Evolutionary conservation across 2,888 invertebrate genomes (phyloP), one percentile per base, ranked within the genome.

Genomic region (Salticus scenicus): DNA sequence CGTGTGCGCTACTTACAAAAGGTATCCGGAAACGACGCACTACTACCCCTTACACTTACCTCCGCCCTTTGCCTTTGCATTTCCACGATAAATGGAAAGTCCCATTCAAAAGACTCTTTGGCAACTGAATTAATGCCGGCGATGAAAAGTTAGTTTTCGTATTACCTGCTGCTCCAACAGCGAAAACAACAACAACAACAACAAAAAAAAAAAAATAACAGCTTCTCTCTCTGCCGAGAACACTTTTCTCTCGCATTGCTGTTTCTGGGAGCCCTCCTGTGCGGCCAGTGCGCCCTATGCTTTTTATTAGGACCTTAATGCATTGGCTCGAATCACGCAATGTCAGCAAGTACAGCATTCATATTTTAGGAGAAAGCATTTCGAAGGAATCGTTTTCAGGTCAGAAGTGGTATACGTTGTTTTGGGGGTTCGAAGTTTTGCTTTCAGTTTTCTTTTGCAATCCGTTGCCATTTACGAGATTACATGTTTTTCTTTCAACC

Each of bases 141-240:
- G 79, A 80, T 80, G 79, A 80, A 80, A 80, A 80, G 72, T 80
- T 80, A 67, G 79, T 80, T 80, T 78, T 71, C 73, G 33, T 51
- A 72, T 80, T 71, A 71, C 63, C 28, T 71, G 71, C 30, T 10
- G 27, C 37, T 1, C 37, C 12, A 7, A 4, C 63, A 30, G 30
- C 63, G 17, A 66, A 66, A 51, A 51, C 27, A 12, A 5, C n/a
- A 1, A 24, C 20, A 57, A 24, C 8, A 57, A 24, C n/a, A n/a
- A n/a, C n/a, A n/a, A n/a, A n/a, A n/a, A n/a, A n/a, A n/a, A n/a
- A n/a, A n/a, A n/a, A n/a, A n/a, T n/a, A n/a, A n/a, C n/a, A n/a
- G n/a, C n/a, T n/a, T n/a, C 24, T 57, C 5, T 57, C 57, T 37
- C 57, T 77, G n/a, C 71, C 20, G 57, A 14, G 37, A 64, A 64